Conservation (phyloP, 2,797 vertebrate genomes). For the Furcifer pardalis region DNA sequence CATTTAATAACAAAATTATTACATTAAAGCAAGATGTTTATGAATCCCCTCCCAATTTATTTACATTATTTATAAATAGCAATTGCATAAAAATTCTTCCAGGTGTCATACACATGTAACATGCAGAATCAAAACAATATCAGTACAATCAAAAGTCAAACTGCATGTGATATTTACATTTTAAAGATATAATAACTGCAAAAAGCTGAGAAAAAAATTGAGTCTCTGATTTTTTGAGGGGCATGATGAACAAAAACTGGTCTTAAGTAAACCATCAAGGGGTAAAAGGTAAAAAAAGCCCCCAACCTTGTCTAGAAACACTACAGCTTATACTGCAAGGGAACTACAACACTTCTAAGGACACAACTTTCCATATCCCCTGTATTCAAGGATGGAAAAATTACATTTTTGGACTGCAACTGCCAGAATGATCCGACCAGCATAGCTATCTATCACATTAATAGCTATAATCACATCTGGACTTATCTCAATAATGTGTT, state of each 20-base stretch:
- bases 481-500: neutral
- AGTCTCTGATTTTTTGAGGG: no score
- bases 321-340: neutral
- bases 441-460: no score
- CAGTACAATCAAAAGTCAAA: neutral
- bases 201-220: neutral
- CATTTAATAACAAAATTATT: neutral
- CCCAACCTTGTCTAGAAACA: neutral
- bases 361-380: neutral
- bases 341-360: neutral
- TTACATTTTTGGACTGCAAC: no score
- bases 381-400: no score
- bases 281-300: neutral
- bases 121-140: neutral
- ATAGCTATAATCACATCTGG: no score
- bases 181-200: neutral
- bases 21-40: neutral
- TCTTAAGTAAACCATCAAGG: neutral
- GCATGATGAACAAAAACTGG: no score
- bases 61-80: neutral
- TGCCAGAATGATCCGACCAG: no score
- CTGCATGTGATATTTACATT: neutral
- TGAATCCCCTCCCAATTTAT: neutral
- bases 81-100: neutral
- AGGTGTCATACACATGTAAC: neutral